A percentile compares a stretch with the other conserved stretches of the same genome.
Evolutionary conservation across 2,113 vertebrate species (phyloP).

Genomic region (Macrotus californicus): DNA sequence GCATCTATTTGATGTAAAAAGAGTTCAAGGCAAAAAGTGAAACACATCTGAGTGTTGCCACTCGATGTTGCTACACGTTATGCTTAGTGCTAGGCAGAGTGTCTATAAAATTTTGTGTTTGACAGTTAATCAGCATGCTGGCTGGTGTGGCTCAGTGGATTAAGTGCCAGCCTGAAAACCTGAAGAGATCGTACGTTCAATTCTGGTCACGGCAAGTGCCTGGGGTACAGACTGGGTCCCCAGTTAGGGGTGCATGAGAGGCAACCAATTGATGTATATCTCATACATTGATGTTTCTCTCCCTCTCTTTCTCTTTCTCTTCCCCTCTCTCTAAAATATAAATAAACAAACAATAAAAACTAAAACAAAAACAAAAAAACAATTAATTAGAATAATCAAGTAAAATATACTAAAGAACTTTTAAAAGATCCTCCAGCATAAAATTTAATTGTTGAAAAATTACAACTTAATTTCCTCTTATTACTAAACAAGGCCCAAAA

Average conservation of each 20-base stretch:
- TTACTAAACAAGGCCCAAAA: neutral
- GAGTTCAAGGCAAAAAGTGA: neutral
- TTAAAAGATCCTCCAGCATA: neutral
- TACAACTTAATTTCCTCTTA: neutral
- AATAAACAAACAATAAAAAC: too few relatives aligned
- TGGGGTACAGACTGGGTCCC: too few relatives aligned
- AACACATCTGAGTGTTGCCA: neutral
- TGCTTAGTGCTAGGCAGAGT: neutral
- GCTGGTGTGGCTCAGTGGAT: too few relatives aligned
- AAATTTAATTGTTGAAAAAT: neutral
- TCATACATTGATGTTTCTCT: too few relatives aligned
- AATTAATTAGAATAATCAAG: neutral
- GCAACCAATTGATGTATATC: too few relatives aligned
- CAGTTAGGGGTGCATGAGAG: too few relatives aligned
- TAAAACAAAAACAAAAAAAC: too few relatives aligned
- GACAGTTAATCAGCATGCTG: neutral
- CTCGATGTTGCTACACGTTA: neutral
- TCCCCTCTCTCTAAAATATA: too few relatives aligned
- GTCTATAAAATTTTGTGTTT: neutral
- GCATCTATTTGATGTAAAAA: neutral
- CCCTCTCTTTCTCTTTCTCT: too few relatives aligned
- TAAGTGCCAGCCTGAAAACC: too few relatives aligned
- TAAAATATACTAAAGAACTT: neutral
- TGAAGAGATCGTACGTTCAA: too few relatives aligned
- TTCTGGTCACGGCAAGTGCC: too few relatives aligned